Evolutionary conservation across 2,888 invertebrate genomes (phyloP), one percentile per base, ranked within the genome.

Genomic region (Leptopilina drosophilae): DNA sequence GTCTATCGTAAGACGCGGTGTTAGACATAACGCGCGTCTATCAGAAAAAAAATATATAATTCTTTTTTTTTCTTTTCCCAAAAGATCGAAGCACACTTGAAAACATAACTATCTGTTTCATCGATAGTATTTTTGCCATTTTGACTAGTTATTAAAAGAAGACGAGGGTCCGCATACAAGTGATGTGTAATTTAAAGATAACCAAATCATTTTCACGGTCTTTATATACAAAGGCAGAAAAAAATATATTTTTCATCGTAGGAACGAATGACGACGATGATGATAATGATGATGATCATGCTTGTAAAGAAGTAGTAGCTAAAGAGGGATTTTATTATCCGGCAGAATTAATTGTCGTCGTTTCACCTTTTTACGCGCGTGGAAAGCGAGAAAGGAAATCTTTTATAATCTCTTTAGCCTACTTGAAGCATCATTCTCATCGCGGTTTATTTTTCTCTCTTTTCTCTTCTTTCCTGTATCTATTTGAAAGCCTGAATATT

Each of bases 81-180:
- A 42, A 53, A 26, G 56, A 73, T 73, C 56, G 73, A 73, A 73
- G 69, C 69, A 33, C 53, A 33, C 53, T 73, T 73, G 33, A 73
- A 73, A 73, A 56, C 73, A 80, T 82, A 79, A 80, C 78, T 78
- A 82, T 84, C 76, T 69, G 78, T 81, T 80, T 77, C 79, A 78
- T 82, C 78, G 82, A 80, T 79, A 77, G 76, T 65, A 77, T 81
- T 82, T 81, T 77, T 81, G 64, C 81, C 33, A 66, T 75, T 64
- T 77, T 66, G 77, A 76, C 64, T 77, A 33, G 67, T 78, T 82
- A 79, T 82, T 82, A 82, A 77, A 80, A 76, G 66, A 64, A 78
- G 81, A 81, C 76, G 78, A 82, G 82, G 82, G 56, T 65, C 49
- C 11, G n/a, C n/a, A 26, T 49, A 49, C 12, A 20, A 49, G 42